Percentiles rank a stretch among this genome's conserved stretches.
These are phyloP conservation scores for Calameuta idolon DNA, from an alignment of 2,888 invertebrate species.

Conservation along the genomic window DNA sequence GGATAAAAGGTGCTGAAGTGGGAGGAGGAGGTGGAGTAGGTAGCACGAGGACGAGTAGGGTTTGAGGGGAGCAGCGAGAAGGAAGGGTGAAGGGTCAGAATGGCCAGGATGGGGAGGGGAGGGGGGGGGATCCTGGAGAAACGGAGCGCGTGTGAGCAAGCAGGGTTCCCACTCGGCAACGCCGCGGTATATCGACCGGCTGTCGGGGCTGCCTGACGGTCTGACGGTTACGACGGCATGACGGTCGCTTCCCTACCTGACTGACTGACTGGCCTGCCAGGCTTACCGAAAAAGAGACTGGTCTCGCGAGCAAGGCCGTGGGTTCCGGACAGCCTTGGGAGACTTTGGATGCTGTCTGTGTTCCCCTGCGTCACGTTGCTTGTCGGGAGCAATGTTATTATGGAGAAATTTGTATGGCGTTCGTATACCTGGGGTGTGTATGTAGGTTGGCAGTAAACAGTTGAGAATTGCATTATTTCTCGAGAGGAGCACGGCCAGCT, in stretches of 20 bases:
- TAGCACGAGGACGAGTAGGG: slow-evolving; percentile 27
- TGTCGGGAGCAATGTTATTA: not conserved
- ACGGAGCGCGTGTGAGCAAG: slow-evolving; percentile 35
- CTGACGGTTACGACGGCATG: not conserved
- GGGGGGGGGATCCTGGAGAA: not conserved
- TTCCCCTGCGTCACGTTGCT: not conserved
- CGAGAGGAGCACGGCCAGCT: not conserved
- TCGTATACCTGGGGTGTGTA: not conserved
- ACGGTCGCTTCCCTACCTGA: slow-evolving; percentile 1
- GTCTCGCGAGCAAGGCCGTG: not conserved
- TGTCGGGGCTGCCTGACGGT: slow-evolving; percentile 28
- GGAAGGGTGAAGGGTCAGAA: not conserved
- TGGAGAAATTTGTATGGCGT: not conserved
- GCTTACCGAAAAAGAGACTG: slow-evolving; percentile 9
- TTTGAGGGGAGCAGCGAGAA: slow-evolving; percentile 11
- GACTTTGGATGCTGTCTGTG: not conserved
- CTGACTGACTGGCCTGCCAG: not conserved
- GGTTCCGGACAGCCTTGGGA: not conserved
- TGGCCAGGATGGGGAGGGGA: too few species aligned
- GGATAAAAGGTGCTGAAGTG: slow-evolving; percentile 5
- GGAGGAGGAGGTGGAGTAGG: slow-evolving; percentile 7
- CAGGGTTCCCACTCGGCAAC: slow-evolving; percentile 47
- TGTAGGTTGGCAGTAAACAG: not conserved
- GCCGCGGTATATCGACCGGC: slow-evolving; percentile 52
- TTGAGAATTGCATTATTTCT: not conserved